Conservation (phyloP, 2,113 vertebrate species). For the Protomyctophum bolini region DNA sequence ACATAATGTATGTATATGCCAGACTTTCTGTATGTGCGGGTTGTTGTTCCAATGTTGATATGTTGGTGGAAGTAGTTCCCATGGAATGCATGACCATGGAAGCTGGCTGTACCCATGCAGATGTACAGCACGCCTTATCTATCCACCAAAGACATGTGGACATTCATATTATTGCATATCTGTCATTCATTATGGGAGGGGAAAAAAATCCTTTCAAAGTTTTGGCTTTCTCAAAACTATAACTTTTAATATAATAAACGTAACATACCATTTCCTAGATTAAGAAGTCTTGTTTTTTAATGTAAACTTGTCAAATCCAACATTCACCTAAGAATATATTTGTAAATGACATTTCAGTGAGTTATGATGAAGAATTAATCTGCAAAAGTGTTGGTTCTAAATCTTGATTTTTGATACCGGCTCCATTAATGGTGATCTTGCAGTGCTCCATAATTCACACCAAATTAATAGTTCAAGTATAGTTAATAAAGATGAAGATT, state of each 20-base stretch:
- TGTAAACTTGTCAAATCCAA: background rate
- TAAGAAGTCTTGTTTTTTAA: background rate
- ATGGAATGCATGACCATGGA: background rate
- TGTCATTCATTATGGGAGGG: slow-evolving; percentile 25
- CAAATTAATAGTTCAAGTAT: too few species aligned
- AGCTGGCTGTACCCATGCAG: slow-evolving; percentile 17
- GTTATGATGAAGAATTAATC: too few species aligned
- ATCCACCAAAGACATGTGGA: slow-evolving; percentile 36
- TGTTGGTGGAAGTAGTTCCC: background rate
- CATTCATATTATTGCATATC: slow-evolving; percentile 52
- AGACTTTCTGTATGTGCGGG: slow-evolving; percentile 9
- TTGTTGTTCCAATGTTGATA: background rate
- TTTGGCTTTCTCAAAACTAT: slow-evolving; percentile 64
- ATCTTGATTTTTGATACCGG: background rate
- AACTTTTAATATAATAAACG: slow-evolving; percentile 79
- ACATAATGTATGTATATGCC: slow-evolving; percentile 50
- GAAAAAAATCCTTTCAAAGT: slow-evolving; percentile 33
- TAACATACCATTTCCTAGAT: slow-evolving; percentile 69
- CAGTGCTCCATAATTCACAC: too few species aligned
- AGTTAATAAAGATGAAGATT: background rate
- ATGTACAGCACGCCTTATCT: slow-evolving; percentile 56
- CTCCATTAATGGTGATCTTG: too few species aligned
- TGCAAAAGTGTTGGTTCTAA: background rate
- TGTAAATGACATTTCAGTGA: background rate
- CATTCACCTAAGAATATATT: background rate